These are phyloP conservation scores for Garrulus glandarius DNA, from an alignment of 2,797 vertebrate species.

Conservation along the genomic window DNA sequence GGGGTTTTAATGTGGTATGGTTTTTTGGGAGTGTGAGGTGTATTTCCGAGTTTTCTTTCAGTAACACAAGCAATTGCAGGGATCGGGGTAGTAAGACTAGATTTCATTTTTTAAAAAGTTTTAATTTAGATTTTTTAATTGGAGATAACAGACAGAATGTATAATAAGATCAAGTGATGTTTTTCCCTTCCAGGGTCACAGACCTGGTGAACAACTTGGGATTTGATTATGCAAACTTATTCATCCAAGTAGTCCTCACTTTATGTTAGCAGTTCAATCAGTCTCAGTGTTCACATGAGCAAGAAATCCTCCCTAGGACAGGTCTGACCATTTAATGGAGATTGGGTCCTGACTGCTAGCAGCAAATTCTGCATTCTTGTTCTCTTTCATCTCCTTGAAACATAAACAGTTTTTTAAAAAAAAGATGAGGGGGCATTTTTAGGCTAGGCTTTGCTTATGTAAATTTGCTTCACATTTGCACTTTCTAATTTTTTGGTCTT, in stretches of 20 bases:
- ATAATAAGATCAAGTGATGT: background rate
- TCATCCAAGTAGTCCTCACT: background rate
- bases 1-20: background rate
- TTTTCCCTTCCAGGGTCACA: background rate
- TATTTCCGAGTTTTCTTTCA: background rate
- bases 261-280: background rate
- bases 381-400: background rate
- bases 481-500: background rate
- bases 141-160: background rate
- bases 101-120: background rate
- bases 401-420: background rate
- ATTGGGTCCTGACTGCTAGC: background rate
- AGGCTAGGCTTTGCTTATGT: background rate
- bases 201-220: background rate
- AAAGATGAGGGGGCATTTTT: background rate
- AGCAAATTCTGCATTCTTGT: background rate
- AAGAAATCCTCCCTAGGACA: background rate
- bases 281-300: background rate
- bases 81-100: background rate
- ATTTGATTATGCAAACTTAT: background rate
- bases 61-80: background rate
- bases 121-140: background rate
- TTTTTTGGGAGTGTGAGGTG: fast-evolving
- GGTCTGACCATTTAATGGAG: background rate
- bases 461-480: background rate